phyloP scores from a whole-genome alignment of 2,113 vertebrate genomes.

The Pelobates fuscus region DNA sequence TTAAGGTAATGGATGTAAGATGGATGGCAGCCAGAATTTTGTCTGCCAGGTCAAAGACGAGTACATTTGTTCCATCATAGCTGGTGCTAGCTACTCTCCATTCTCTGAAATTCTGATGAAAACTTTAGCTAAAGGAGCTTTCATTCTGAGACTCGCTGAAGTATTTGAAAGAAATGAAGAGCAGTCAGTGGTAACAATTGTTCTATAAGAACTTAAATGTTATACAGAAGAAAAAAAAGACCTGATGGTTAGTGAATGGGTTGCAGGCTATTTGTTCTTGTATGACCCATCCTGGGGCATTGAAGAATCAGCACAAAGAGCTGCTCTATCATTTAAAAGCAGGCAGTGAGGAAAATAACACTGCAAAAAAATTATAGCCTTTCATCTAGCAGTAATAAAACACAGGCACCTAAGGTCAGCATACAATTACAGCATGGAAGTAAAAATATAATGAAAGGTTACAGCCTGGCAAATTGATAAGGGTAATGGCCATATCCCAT shows the following conservation, averaged over 20 bases:
- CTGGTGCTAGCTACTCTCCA: constrained; percentile 4
- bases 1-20: constrained; percentile 32
- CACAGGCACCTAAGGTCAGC: constrained; percentile 17
- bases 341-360: constrained; percentile 18
- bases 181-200: neutral
- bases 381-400: constrained; percentile 18
- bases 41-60: constrained; percentile 25
- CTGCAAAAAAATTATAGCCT: constrained; percentile 20
- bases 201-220: constrained; percentile 1
- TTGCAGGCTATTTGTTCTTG: constrained; percentile 1
- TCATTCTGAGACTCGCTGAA: constrained; percentile 7
- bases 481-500: neutral
- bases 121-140: constrained; percentile 28
- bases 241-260: constrained; percentile 2
- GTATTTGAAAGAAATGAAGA: constrained; percentile 36
- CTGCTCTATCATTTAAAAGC: constrained; percentile 18
- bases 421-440: constrained; percentile 26
- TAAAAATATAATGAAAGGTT: constrained; percentile 29
- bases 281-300: constrained; percentile 3
- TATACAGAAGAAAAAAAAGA: neutral
- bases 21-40: constrained; percentile 23
- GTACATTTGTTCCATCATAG: constrained; percentile 25
- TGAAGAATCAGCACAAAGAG: neutral
- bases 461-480: constrained; percentile 15
- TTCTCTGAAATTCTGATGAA: constrained; percentile 15